Evolutionary conservation across 2,888 invertebrate species (phyloP).

Genomic region (Cremastobaeus sp.): DNA sequence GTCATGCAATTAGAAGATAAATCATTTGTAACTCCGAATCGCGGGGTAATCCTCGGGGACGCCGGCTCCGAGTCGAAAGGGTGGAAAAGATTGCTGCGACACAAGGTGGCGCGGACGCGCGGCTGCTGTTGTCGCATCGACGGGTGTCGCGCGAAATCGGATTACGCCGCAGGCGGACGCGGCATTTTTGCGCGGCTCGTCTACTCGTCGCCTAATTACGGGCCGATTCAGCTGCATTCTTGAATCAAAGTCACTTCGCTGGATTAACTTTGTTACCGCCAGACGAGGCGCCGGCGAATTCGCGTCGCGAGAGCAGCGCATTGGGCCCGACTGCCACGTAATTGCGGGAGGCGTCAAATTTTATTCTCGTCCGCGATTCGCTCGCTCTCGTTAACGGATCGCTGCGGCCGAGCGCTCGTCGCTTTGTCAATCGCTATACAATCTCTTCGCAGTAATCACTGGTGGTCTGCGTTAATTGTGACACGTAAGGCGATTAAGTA

Average conservation of each 20-base stretch:
- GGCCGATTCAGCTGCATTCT: slow-evolving; percentile 30
- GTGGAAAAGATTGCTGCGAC: slow-evolving; percentile 50
- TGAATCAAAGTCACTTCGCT: slow-evolving; percentile 49
- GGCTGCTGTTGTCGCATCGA: background rate
- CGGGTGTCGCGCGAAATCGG: background rate
- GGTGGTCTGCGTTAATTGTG: slow-evolving; percentile 71
- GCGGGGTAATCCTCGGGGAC: slow-evolving; percentile 65
- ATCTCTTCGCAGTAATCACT: slow-evolving; percentile 67
- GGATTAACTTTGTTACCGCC: slow-evolving; percentile 42
- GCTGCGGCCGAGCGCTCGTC: slow-evolving; percentile 30
- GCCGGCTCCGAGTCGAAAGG: slow-evolving; percentile 48
- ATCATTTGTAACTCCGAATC: slow-evolving; percentile 75
- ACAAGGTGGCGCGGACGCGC: slow-evolving; percentile 34
- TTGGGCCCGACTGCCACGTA: slow-evolving; percentile 29
- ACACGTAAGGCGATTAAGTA: slow-evolving; percentile 73
- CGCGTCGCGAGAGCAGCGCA: slow-evolving; percentile 13
- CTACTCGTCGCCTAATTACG: slow-evolving; percentile 25
- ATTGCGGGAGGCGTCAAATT: slow-evolving; percentile 30
- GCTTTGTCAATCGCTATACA: slow-evolving; percentile 58
- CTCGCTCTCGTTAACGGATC: slow-evolving; percentile 50
- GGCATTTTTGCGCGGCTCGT: slow-evolving; percentile 1
- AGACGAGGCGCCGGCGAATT: slow-evolving; percentile 16
- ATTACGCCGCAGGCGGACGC: slow-evolving; percentile 1
- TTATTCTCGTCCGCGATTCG: slow-evolving; percentile 51
- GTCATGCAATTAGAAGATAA: slow-evolving; percentile 77